Conservation (phyloP, 2,113 vertebrate genomes). For the Motacilla alba region DNA sequence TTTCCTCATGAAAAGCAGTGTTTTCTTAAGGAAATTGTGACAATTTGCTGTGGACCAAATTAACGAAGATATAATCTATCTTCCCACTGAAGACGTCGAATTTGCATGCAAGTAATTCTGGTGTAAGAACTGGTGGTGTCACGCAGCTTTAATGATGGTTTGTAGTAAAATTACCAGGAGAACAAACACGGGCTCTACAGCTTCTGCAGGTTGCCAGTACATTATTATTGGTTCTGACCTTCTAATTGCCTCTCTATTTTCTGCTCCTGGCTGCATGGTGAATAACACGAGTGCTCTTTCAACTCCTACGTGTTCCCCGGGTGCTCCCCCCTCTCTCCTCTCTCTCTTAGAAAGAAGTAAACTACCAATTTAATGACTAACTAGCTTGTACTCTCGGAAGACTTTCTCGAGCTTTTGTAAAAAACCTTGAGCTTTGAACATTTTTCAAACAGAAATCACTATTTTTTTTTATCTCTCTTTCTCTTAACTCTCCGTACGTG, state of each 20-base stretch:
- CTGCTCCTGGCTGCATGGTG: constrained; percentile 19
- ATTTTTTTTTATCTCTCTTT: neutral
- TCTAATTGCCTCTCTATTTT: constrained; percentile 62
- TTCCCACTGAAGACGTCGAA: neutral
- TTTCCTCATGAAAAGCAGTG: constrained; percentile 9
- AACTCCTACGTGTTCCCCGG: constrained; percentile 1
- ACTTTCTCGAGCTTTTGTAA: constrained; percentile 1
- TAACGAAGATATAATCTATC: constrained; percentile 22
- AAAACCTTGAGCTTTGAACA: constrained; percentile 33
- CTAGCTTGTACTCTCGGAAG: constrained; percentile 1
- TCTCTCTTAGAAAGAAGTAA: constrained; percentile 28
- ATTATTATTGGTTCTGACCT: constrained; percentile 59
- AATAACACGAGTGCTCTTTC: constrained; percentile 13
- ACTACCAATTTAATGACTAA: constrained; percentile 56
- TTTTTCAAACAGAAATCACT: constrained; percentile 16
- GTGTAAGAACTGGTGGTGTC: neutral
- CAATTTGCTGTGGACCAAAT: constrained; percentile 18
- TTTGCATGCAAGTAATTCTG: constrained; percentile 9
- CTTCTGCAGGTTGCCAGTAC: neutral
- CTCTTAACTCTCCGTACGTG: neutral
- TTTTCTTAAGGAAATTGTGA: constrained; percentile 39
- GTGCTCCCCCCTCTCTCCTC: neutral
- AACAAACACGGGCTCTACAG: neutral
- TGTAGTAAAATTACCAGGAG: neutral
- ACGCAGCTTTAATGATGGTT: neutral